Evolutionary conservation across 2,797 vertebrate genomes (phyloP), one percentile per base, ranked within the genome.

Genomic region (Microtus californicus): DNA sequence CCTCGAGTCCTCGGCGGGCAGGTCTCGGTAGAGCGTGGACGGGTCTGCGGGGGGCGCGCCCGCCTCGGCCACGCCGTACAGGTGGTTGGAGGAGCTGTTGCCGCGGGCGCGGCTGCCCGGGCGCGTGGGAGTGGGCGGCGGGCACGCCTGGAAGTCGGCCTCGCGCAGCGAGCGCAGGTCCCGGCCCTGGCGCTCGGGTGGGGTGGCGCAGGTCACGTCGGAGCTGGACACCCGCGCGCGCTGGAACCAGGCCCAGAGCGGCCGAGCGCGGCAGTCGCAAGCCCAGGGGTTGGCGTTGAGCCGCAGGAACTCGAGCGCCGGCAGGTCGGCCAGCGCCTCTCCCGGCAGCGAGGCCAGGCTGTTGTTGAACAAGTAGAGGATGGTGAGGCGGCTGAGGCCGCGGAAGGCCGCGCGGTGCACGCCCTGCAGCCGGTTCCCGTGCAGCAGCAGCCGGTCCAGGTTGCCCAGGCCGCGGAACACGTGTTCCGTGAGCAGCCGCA

Each of bases 321-420:
- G 98, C 43, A 99, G 97, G 29, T 99, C 99, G 37, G 98, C 99
- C 98, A 99, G 98, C 15, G 99, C 98, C 98, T 99, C 99, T 25
- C 99, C 99, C 0, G 99, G 99, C 96, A 99, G 98, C 77, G 99
- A 99, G 0, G 98, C 98, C 97, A 99, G 98, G 97, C 99, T 99
- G 98, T 99, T 99, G 98, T 99, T 99, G 98, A 99, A 99, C 96
- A 99, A 98, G 98, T 99, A 99, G 93, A 99, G 99, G 97, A 99
- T 99, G 97, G 99, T 99, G 97, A 99, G 98, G 86, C 99, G 99
- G 54, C 99, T 99, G 94, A 99, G 98, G 93, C 99, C 99, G 0
- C 98, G 99, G 97, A 99, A 99, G 95, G 99, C 99, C 73, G 98
- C 98, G 12, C 98, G 99, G 97, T 99, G 99, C 92, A 99, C 99